Evolutionary conservation across 2,113 vertebrate genomes (phyloP).

Genomic region (Apodemus sylvaticus): DNA sequence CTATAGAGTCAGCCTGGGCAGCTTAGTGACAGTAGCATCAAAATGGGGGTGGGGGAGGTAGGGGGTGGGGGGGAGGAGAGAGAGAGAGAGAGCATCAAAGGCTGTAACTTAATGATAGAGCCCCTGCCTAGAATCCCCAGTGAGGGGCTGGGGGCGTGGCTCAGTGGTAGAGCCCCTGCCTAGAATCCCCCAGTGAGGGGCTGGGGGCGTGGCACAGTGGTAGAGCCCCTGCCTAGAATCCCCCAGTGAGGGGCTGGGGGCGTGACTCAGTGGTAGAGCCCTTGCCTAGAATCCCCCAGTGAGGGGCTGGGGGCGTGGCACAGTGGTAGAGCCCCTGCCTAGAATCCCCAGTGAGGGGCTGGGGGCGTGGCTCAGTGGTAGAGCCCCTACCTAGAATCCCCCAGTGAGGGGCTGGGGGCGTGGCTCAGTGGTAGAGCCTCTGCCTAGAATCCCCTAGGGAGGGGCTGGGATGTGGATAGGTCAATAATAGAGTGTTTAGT

Average conservation of each 20-base stretch:
- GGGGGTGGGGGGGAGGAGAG: neutral
- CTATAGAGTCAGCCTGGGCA: neutral
- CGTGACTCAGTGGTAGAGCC: no score
- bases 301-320: no score
- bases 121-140: neutral
- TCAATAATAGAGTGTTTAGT: neutral
- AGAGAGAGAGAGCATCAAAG: neutral
- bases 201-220: neutral
- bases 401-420: neutral
- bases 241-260: no score
- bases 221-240: neutral
- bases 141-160: neutral
- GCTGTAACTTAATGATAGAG: neutral
- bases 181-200: neutral
- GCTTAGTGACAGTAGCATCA: neutral
- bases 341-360: no score
- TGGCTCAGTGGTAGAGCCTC: neutral
- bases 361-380: no score
- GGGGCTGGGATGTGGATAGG: neutral
- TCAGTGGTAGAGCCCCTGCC: neutral
- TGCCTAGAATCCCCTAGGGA: no score
- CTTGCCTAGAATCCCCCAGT: no score
- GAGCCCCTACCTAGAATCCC: neutral
- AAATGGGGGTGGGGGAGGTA: neutral
- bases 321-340: no score